Evolutionary conservation across 2,797 vertebrate genomes (phyloP).

Genomic region (Pelobates cultripes): DNA sequence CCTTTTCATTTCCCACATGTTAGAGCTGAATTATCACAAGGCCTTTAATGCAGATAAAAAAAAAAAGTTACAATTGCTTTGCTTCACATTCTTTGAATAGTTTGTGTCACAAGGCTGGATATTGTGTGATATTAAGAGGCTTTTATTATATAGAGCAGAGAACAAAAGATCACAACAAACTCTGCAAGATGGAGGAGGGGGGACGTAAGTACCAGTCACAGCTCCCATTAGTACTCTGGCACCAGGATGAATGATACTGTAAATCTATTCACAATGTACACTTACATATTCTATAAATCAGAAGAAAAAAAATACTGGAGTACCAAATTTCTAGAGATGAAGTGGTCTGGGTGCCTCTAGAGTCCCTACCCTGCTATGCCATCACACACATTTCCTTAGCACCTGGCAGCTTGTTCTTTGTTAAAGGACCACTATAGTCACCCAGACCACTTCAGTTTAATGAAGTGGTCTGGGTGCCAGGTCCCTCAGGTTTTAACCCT

Average conservation of each 20-base stretch:
- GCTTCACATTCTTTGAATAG: conserved; percentile 30
- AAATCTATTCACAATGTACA: neutral
- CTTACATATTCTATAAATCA: too few relatives aligned
- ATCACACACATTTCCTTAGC: too few relatives aligned
- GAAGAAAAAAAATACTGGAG: too few relatives aligned
- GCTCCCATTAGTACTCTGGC: neutral
- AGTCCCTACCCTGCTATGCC: too few relatives aligned
- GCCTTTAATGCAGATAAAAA: neutral
- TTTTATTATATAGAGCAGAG: conserved; percentile 1
- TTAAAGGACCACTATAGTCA: too few relatives aligned
- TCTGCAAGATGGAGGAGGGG: neutral
- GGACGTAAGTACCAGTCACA: neutral
- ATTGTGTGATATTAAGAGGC: conserved; percentile 13
- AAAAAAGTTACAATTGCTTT: neutral
- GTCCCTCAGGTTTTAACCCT: too few relatives aligned
- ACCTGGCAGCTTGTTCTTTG: too few relatives aligned
- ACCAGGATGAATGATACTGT: neutral
- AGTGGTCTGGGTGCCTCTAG: too few relatives aligned
- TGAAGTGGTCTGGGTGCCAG: too few relatives aligned
- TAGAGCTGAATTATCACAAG: conserved; percentile 4
- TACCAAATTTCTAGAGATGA: too few relatives aligned
- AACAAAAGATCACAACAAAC: conserved; percentile 6
- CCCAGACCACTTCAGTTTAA: too few relatives aligned
- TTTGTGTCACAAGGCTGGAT: conserved; percentile 15
- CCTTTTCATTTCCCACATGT: neutral